These are phyloP conservation scores for Drosophila neotestacea DNA, from an alignment of 2,888 invertebrate genomes.

Conservation along the genomic window DNA sequence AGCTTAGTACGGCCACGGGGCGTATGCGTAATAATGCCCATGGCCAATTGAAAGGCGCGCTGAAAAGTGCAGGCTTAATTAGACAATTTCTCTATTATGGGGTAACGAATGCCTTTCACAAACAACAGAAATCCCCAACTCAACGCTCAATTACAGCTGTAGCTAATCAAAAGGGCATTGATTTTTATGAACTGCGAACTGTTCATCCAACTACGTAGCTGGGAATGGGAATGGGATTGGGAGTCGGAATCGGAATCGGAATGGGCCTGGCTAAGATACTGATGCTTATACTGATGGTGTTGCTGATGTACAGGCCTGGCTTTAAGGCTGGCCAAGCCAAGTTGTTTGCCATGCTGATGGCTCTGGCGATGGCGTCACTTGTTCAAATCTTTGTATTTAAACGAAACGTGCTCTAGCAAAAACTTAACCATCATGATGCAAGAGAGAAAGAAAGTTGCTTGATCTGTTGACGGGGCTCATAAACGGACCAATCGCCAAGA, in stretches of 20 bases:
- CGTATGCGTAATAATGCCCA: constrained; percentile 71
- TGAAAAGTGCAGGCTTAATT: constrained; percentile 55
- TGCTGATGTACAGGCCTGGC: constrained; percentile 35
- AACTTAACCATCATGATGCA: constrained; percentile 67
- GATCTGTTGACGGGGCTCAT: constrained; percentile 52
- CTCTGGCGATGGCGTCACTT: constrained; percentile 62
- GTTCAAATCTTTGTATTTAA: constrained; percentile 80
- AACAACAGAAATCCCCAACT: constrained; percentile 28
- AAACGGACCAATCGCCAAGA: constrained; percentile 63
- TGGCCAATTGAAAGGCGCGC: constrained; percentile 57
- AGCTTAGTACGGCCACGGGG: constrained; percentile 32
- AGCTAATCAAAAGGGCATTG: constrained; percentile 80
- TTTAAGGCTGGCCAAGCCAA: constrained; percentile 19
- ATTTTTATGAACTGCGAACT: constrained; percentile 74
- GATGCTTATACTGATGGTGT: not conserved
- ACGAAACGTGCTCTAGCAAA: constrained; percentile 65
- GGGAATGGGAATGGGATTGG: constrained; percentile 22
- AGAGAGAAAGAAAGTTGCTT: constrained; percentile 73
- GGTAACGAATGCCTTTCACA: constrained; percentile 62
- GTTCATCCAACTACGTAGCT: constrained; percentile 33
- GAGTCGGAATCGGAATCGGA: constrained; percentile 22
- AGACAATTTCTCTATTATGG: constrained; percentile 78
- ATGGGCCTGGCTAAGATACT: constrained; percentile 23
- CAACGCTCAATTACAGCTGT: constrained; percentile 68
- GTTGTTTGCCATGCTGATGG: constrained; percentile 56